These are phyloP conservation scores for Campopleginae sp. DNA, from an alignment of 2,888 invertebrate genomes.

Conservation along the genomic window DNA sequence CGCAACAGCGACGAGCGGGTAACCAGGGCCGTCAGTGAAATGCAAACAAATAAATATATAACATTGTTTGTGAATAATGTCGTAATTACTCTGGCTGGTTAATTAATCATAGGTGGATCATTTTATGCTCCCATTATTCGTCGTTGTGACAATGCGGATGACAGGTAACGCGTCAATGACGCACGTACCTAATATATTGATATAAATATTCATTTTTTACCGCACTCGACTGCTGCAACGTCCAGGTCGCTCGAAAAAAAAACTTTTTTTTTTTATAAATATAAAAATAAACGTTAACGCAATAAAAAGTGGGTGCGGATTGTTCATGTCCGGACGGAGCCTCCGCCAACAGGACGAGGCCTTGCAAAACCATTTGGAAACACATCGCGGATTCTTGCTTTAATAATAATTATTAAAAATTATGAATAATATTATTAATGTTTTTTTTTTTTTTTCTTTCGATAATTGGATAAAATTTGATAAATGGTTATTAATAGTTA, in stretches of 20 bases:
- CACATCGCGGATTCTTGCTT: slow-evolving; percentile 23
- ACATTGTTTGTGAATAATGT: background rate
- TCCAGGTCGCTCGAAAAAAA: background rate
- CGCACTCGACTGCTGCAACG: slow-evolving; percentile 21
- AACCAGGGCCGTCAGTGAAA: too few relatives aligned
- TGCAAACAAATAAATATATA: background rate
- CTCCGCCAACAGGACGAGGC: slow-evolving; percentile 47
- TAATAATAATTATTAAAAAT: too few relatives aligned
- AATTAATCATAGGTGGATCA: background rate
- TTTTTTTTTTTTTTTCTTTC: slow-evolving; percentile 16
- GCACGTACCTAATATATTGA: slow-evolving; percentile 30
- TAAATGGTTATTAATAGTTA: background rate
- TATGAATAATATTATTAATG: too few relatives aligned
- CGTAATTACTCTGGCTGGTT: background rate
- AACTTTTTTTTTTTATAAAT: background rate
- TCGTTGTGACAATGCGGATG: background rate
- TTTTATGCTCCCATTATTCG: slow-evolving; percentile 17
- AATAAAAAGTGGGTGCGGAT: slow-evolving; percentile 22
- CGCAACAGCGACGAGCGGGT: too few relatives aligned
- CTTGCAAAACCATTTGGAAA: slow-evolving; percentile 29
- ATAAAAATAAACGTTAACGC: background rate
- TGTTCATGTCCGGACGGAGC: slow-evolving; percentile 13
- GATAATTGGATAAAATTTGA: background rate
- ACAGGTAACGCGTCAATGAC: slow-evolving; percentile 1
- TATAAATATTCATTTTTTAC: too few relatives aligned